phyloP scores from a whole-genome alignment of 2,113 vertebrate species.

The Xerus inauris region DNA sequence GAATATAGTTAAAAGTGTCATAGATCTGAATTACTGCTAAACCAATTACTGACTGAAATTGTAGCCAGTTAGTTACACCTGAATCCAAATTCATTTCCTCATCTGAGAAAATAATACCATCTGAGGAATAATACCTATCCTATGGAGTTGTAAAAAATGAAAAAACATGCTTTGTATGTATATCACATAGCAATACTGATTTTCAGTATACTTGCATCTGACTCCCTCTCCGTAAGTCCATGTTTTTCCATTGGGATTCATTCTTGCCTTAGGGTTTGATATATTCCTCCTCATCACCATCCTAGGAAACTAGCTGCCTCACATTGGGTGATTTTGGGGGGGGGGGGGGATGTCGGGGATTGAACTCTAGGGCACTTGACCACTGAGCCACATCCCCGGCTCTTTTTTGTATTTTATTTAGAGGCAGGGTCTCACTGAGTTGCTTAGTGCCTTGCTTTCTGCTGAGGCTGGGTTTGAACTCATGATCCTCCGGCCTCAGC shows the following conservation, averaged over 20 bases:
- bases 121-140: background rate
- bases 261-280: background rate
- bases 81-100: conserved; percentile 15
- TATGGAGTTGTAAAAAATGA: background rate
- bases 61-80: background rate
- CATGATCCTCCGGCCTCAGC: too few relatives aligned
- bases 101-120: too few relatives aligned
- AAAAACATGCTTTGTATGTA: background rate
- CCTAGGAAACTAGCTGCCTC: background rate
- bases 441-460: too few relatives aligned
- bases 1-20: background rate
- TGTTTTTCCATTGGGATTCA: background rate
- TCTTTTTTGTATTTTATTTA: too few relatives aligned
- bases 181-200: background rate
- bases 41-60: background rate
- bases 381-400: too few relatives aligned
- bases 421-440: too few relatives aligned
- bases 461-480: too few relatives aligned
- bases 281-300: background rate
- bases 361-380: too few relatives aligned
- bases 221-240: background rate
- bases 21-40: background rate
- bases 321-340: too few relatives aligned
- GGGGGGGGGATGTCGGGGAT: too few relatives aligned
- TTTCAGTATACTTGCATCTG: background rate